Base-by-base conservation (phyloP, 1,140 invertebrate species). In the Stegodyphus dumicola region DNA sequence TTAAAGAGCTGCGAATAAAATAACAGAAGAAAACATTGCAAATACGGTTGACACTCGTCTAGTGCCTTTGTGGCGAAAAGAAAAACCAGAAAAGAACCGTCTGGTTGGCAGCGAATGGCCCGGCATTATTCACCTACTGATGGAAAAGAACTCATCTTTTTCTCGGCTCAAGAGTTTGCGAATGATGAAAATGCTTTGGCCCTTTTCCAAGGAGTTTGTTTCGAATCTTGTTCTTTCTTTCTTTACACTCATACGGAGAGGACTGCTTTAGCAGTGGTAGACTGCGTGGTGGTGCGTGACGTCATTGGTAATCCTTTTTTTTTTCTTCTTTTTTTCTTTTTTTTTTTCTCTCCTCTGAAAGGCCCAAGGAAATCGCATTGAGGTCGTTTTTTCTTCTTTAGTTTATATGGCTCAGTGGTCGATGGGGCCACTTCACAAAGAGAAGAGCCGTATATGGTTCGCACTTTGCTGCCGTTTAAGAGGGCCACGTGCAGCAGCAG, bases 111-210 rank as follows among this genome's bases (percentile, higher is more conserved):
- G 53, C 66, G 77, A 79, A 79, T 69, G 52, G 77, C 51, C 65
- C 51, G 69, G 60, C 33, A 79, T 79, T 79, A 79, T 70, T 79
- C 69, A 69, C 77, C 77, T 9, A n/a, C 60, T 79, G 77, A 70
- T 79, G 53, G 66, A 79, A 79, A 79, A 70, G 77, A 79, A 77
- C 51, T 15, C 48, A 66, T 66, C 48, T 69, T 79, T 69, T 56
- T 79, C 53, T 60, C 53, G 53, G 60, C 49, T 48, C n/a, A 66
- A 77, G 64, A 60, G 66, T 56, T 66, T 77, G 53, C 48, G 76
- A 65, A 77, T 79, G 77, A 79, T 79, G 77, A 70, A 79, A 66
- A 79, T 64, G 52, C 60, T n/a, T 70, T 79, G 77, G 77, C 77
- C 15, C n/a, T 79, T 79, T 70, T 79, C 77, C 77, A 79, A 79